Conservation (phyloP, 2,888 invertebrate genomes). For the Cantharis nigra region DNA sequence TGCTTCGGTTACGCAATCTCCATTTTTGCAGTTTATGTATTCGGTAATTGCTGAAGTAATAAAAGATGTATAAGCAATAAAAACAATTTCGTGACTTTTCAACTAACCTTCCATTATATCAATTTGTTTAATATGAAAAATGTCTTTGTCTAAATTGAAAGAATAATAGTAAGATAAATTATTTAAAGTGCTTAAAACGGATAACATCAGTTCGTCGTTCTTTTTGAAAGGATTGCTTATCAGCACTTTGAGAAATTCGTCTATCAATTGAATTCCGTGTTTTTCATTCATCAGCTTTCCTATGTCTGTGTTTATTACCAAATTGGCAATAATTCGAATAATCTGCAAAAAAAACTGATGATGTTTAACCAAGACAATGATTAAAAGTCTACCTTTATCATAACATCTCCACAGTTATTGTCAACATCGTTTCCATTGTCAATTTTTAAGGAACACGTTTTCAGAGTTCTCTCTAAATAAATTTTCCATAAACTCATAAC, state of each 20-base stretch:
- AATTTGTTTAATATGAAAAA: slow-evolving; percentile 57
- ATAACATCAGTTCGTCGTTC: slow-evolving; percentile 75
- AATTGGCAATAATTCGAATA: slow-evolving; percentile 83
- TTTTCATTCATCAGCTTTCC: slow-evolving; percentile 67
- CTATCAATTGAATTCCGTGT: slow-evolving; percentile 51
- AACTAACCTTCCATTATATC: slow-evolving; percentile 57
- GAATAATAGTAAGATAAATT: slow-evolving; percentile 80
- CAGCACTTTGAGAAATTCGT: slow-evolving; percentile 55
- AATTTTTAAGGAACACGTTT: slow-evolving; percentile 50
- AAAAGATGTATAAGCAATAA: not conserved
- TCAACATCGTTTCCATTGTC: slow-evolving; percentile 50
- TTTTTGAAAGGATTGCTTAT: slow-evolving; percentile 59
- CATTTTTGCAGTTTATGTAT: slow-evolving; percentile 54
- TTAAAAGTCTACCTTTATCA: slow-evolving; percentile 63
- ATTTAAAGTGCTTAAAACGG: slow-evolving; percentile 80
- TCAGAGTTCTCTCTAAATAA: slow-evolving; percentile 58
- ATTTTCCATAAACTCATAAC: slow-evolving; percentile 59
- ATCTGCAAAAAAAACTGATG: slow-evolving; percentile 56
- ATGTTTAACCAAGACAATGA: not conserved
- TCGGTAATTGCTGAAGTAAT: slow-evolving; percentile 54
- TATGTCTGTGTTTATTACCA: slow-evolving; percentile 77
- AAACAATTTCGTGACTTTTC: not conserved
- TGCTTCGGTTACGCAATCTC: slow-evolving; percentile 68
- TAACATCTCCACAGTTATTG: slow-evolving; percentile 67
- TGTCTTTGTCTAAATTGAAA: slow-evolving; percentile 53